Conservation (phyloP, 2,113 vertebrate genomes). For the Microtus richardsoni region DNA sequence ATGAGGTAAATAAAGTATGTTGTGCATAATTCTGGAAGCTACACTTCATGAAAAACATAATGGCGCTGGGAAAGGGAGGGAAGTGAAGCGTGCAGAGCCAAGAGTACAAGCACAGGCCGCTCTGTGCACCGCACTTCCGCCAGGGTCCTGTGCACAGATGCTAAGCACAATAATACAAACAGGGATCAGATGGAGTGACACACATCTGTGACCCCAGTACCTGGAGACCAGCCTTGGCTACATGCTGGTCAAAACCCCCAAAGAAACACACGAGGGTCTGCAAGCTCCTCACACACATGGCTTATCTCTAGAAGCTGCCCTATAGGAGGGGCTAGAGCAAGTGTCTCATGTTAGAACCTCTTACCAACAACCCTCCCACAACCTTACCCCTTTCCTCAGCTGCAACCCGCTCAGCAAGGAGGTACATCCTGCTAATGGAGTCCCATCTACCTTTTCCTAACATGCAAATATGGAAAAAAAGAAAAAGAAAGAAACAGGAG, state of each 20-base stretch:
- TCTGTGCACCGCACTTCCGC: neutral
- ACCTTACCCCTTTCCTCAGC: neutral
- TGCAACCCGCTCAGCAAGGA: neutral
- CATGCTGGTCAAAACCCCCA: neutral
- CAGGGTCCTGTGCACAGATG: neutral
- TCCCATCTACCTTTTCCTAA: neutral
- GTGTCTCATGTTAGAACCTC: neutral
- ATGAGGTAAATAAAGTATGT: neutral
- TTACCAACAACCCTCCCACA: rapidly evolving
- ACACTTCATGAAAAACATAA: neutral
- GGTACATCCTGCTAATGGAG: neutral
- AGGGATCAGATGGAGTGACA: rapidly evolving
- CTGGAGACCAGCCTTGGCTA: neutral
- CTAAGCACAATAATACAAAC: neutral
- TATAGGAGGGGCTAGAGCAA: neutral
- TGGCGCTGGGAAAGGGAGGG: neutral
- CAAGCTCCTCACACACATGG: rapidly evolving
- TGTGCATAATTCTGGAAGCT: neutral
- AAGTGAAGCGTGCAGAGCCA: neutral
- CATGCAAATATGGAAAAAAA: neutral
- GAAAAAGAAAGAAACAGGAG: neutral
- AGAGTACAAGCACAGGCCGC: neutral
- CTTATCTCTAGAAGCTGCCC: neutral
- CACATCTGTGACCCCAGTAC: neutral
- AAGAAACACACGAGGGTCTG: neutral